A percentile compares a stretch with the other conserved stretches of the same genome.
These are phyloP conservation scores for Epirrita christyi DNA, from an alignment of 2,888 invertebrate genomes.

Conservation along the genomic window DNA sequence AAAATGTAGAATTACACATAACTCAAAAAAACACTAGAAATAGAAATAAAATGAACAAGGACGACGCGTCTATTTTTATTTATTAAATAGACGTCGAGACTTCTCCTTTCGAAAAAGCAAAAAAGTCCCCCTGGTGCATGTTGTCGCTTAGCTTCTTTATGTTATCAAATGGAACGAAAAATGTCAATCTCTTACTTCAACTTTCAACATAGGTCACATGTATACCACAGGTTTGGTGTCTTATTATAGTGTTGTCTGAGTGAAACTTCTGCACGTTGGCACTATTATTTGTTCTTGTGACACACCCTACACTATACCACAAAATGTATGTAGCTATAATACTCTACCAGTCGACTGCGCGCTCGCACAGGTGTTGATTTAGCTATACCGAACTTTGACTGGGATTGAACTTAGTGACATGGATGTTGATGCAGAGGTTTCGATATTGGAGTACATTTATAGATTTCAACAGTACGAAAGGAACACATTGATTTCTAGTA, in stretches of 20 bases:
- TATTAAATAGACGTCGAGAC: too few species aligned
- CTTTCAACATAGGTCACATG: neutral
- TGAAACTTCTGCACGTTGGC: neutral
- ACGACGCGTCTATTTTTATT: too few species aligned
- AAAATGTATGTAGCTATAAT: too few species aligned
- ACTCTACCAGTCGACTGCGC: constrained; percentile 20
- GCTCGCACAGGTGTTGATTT: constrained; percentile 31
- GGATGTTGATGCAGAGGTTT: constrained; percentile 6
- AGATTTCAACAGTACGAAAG: neutral
- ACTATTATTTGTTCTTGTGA: constrained; percentile 1
- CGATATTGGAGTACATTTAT: constrained; percentile 7
- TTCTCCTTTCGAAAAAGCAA: too few species aligned
- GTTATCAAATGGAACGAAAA: neutral
- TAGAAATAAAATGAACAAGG: too few species aligned
- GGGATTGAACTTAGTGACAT: constrained; percentile 20
- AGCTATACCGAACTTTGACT: constrained; percentile 27
- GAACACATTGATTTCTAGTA: neutral
- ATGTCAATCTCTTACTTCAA: neutral
- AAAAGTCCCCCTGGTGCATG: too few species aligned
- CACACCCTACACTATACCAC: constrained; percentile 1
- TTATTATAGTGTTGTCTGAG: neutral
- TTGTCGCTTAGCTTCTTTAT: too few species aligned
- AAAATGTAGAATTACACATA: too few species aligned
- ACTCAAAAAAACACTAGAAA: too few species aligned
- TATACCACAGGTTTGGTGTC: neutral